Percentiles rank a stretch among this genome's conserved stretches.
phyloP scores from a whole-genome alignment of 2,888 invertebrate species.

The Agrotis puta region DNA sequence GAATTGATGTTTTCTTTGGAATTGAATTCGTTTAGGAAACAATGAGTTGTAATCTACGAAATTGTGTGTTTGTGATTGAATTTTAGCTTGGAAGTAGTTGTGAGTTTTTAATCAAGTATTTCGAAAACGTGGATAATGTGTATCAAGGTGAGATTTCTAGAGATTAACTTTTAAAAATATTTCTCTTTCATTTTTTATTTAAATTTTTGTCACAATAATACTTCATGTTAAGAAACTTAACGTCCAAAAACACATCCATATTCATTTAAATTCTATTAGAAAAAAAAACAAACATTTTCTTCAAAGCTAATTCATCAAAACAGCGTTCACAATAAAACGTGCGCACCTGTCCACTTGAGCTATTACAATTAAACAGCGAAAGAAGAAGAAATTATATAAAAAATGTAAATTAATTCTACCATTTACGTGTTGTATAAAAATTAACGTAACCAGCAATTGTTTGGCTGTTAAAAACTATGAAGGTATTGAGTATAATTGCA shows the following conservation, averaged over 20 bases:
- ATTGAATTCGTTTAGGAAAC: conserved; percentile 33
- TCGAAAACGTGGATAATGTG: conserved; percentile 25
- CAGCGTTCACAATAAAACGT: conserved; percentile 4
- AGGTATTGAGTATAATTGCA: conserved; percentile 78
- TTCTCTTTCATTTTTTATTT: neutral
- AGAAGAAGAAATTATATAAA: conserved; percentile 42
- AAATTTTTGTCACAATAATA: too few species aligned
- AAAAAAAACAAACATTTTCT: neutral
- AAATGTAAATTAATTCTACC: conserved; percentile 70
- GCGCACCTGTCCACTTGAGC: conserved; percentile 44
- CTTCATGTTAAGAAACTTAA: neutral
- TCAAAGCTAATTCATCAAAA: conserved; percentile 35
- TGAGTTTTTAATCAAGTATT: conserved; percentile 38
- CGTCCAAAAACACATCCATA: neutral
- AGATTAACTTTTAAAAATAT: neutral
- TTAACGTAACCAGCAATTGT: conserved; percentile 71
- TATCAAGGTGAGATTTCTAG: conserved; percentile 13
- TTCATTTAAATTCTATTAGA: neutral
- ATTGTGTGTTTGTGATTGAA: conserved; percentile 27
- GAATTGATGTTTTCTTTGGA: conserved; percentile 48
- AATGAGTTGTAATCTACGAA: conserved; percentile 39
- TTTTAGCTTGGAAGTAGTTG: neutral
- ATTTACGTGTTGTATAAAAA: conserved; percentile 70
- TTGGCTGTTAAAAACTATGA: conserved; percentile 74
- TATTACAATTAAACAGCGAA: conserved; percentile 38